Base-by-base conservation (phyloP, 1,140 invertebrate species). In the Aphidius gifuensis region DNA sequence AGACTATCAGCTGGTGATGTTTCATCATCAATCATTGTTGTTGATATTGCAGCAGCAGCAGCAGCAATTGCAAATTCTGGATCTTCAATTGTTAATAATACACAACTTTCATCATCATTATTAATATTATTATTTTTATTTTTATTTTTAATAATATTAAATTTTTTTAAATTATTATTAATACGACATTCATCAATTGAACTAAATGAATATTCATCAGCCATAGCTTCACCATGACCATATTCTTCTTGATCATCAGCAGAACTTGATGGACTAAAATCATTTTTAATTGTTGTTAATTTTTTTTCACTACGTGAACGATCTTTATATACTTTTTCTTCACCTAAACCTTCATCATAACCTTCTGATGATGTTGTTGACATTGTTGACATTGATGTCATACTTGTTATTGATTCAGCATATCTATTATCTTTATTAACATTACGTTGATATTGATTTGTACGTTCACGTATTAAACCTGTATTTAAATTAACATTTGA, bases 1-100 rank as follows among this genome's bases (percentile, higher is more conserved):
- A 91, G 74, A 68, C 88, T 90, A 62, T 91, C 90, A 0, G 88
- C 88, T n/a, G 90, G 90, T 5, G 90, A 91, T 0, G 89, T 90
- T 71, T 92, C 90, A 62, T 91, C 89, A 39, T 90, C 88, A 53
- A 88, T 86, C 59, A 86, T 83, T 1, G 85, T 85, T 5, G 85
- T 89, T 2, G 85, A 86, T 48, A 88, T 87, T 9, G 87, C 83
- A 0, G 89, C 89, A 8, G 90, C 85, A 16, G 90, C 87, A 1
- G 89, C 89, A 8, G 90, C 85, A 16, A 90, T 86, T 0, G 89
- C 89, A 50, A 92, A 91, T 57, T 89, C 89, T 3, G 88, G 86
- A 69, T 91, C 90, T 66, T 91, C 90, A 48, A 91, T 85, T 6
- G 80, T 84, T 4, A 85, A 78, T 50, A 83, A 72, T 11, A 83